Base-by-base conservation (phyloP, 2,888 invertebrate genomes). In the Catocala fraxini region DNA sequence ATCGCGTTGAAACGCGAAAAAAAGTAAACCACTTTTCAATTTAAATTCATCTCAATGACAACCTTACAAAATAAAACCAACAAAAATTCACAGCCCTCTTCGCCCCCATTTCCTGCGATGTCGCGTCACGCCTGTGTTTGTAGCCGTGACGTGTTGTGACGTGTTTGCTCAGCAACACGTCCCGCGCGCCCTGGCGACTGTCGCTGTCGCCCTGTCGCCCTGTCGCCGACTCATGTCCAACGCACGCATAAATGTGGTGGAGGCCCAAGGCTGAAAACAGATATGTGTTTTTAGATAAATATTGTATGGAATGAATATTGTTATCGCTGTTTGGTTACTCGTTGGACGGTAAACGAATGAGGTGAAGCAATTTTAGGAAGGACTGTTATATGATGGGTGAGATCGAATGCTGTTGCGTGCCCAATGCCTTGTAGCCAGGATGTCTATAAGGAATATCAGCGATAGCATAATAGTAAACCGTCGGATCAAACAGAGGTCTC, bases 81-180 rank as follows among this genome's bases (percentile, higher is more conserved):
- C 43, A 43, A 56, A 60, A 51, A 41, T 43, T 39, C 39, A 51
- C 42, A 53, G 39, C 4, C 51, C 12, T 35, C 13, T 25, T 45
- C 46, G 11, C 12, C 15, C 12, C 53, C 42, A 53, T 59, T 59
- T 53, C 48, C 45, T 48, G 59, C 47, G 43, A 34, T 43, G 57
- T 43, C 51, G 42, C 53, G 49, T 65, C 58, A 55, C 54, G 64
- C 52, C 33, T 35, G 59, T 66, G 54, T 63, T 66, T 66, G 63
- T 55, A 35, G 45, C 45, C 47, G 25, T 51, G 59, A 58, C 68
- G 58, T 65, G 73, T 68, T 68, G 54, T 62, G 75, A 76, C 75
- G 63, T 78, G 78, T 76, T 75, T 76, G 73, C 73, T 46, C 58
- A 63, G 55, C 62, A 53, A 70, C 73, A 70, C 70, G 53, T 60